A percentile compares a stretch with the other conserved stretches of the same genome.
Evolutionary conservation across 2,797 vertebrate genomes (phyloP).

Genomic region (Nothura maculosa): DNA sequence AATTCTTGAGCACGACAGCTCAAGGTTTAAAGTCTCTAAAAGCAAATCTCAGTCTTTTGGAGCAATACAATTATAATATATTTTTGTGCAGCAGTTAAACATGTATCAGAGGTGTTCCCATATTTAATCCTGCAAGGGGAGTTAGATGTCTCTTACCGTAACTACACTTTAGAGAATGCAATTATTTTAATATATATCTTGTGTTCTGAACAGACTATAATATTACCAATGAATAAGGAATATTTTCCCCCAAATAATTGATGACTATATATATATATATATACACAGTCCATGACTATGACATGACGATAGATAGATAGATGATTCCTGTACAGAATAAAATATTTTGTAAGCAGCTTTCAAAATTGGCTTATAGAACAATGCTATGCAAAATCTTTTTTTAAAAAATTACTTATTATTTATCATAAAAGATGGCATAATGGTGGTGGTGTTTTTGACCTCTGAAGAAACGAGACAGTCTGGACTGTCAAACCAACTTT

Average conservation of each 20-base stretch:
- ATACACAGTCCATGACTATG: too few relatives aligned
- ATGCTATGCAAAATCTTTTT: conserved; percentile 8
- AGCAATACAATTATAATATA: conserved; percentile 76
- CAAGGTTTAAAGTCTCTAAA: conserved; percentile 65
- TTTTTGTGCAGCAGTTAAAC: conserved; percentile 71
- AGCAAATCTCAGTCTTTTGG: conserved; percentile 68
- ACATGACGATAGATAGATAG: too few relatives aligned
- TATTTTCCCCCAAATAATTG: background rate
- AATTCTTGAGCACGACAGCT: conserved; percentile 55
- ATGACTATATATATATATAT: background rate
- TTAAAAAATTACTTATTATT: background rate
- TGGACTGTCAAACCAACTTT: conserved; percentile 11
- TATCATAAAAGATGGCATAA: conserved; percentile 22
- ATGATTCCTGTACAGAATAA: background rate
- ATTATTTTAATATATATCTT: conserved; percentile 38
- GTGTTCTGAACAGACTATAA: background rate
- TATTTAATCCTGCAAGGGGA: conserved; percentile 19
- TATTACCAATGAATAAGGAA: conserved; percentile 22
- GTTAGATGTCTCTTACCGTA: background rate
- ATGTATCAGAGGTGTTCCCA: conserved; percentile 47
- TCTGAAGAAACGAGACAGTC: conserved; percentile 6
- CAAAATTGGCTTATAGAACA: conserved; percentile 34
- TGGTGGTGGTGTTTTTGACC: background rate
- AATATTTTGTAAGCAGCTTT: conserved; percentile 44
- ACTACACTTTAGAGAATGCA: background rate